phyloP scores from a whole-genome alignment of 2,888 invertebrate species.

The Portevinia maculata region DNA sequence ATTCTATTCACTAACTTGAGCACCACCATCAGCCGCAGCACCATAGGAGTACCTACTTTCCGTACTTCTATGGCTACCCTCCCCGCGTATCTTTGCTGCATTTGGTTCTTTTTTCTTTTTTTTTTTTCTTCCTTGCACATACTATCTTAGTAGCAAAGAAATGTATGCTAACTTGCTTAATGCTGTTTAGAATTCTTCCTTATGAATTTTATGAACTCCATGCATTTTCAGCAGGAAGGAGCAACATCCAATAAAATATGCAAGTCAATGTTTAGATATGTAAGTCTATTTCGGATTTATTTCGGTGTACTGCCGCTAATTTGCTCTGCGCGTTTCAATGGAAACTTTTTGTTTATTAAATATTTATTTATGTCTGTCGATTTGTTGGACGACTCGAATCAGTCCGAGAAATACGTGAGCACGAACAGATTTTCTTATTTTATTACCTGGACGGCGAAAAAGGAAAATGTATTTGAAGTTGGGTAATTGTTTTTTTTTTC shows the following conservation, averaged over 20 bases:
- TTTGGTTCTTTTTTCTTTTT: slow-evolving; percentile 42
- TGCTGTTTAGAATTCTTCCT: slow-evolving; percentile 56
- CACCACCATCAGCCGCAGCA: slow-evolving; percentile 43
- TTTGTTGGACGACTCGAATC: slow-evolving; percentile 17
- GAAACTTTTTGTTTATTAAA: slow-evolving; percentile 53
- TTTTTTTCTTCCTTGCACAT: slow-evolving; percentile 35
- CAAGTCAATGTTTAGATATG: slow-evolving; percentile 71
- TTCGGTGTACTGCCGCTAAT: slow-evolving; percentile 65
- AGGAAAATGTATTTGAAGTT: too few relatives aligned
- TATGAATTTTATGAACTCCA: slow-evolving; percentile 47
- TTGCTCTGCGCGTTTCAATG: slow-evolving; percentile 55
- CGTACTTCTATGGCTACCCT: neutral
- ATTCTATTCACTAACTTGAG: slow-evolving; percentile 31
- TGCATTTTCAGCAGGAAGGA: slow-evolving; percentile 22
- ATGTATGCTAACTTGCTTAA: slow-evolving; percentile 71
- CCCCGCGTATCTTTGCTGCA: slow-evolving; percentile 32
- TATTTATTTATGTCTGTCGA: slow-evolving; percentile 50
- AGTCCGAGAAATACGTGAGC: slow-evolving; percentile 46
- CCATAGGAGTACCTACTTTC: slow-evolving; percentile 43
- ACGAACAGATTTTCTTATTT: neutral
- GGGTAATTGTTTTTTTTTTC: neutral
- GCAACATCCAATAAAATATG: slow-evolving; percentile 64
- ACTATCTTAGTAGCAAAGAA: slow-evolving; percentile 63
- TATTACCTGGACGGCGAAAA: too few relatives aligned
- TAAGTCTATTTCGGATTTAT: slow-evolving; percentile 60